phyloP scores from a whole-genome alignment of 2,888 invertebrate species.

The Acanthosepion pharaonis region DNA sequence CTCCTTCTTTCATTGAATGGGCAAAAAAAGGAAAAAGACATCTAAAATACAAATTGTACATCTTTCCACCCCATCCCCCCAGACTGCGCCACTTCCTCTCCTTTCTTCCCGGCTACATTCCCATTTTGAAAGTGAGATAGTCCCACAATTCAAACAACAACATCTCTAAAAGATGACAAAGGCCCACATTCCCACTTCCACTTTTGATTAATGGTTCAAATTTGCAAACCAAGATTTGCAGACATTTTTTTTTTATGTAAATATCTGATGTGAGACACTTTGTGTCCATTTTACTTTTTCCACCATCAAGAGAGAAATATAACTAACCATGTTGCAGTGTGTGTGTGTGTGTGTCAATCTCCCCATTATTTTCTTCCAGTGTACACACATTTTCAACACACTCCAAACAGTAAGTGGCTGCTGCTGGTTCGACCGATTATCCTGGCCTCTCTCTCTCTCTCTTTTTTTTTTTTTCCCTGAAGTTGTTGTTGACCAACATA shows the following conservation, averaged over 20 bases:
- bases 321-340: not conserved
- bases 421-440: not conserved
- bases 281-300: conserved; percentile 4
- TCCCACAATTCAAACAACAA: not conserved
- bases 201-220: conserved; percentile 3
- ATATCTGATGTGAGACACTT: not conserved
- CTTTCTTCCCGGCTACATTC: conserved; percentile 33
- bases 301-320: not conserved
- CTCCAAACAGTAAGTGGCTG: not conserved
- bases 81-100: not conserved
- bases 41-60: not conserved
- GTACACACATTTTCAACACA: not conserved
- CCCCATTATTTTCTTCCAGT: not conserved
- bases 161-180: not conserved
- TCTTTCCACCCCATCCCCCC: not conserved
- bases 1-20: not conserved
- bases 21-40: not conserved
- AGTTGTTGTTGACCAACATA: conserved; percentile 33
- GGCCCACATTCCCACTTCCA: conserved; percentile 13
- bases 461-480: not conserved
- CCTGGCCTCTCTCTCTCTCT: not conserved
- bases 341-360: not conserved
- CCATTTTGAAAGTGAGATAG: not conserved
- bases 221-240: not conserved
- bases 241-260: conserved; percentile 13